Evolutionary conservation across 1,140 invertebrate genomes (phyloP).

Genomic region (Plectus sambesii): DNA sequence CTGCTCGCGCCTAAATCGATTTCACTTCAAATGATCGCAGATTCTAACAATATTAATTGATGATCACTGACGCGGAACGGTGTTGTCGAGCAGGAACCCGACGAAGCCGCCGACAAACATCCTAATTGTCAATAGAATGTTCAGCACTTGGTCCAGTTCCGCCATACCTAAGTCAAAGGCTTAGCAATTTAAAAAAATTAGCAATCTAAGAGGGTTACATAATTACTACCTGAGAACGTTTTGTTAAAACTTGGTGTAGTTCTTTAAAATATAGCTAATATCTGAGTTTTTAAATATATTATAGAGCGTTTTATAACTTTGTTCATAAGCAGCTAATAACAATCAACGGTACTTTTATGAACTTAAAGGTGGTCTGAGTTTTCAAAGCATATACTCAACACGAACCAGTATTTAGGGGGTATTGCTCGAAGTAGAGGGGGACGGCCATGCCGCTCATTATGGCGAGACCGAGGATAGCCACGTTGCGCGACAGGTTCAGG

Average conservation of each 20-base stretch:
- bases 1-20: slow-evolving; percentile 34
- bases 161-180: no score
- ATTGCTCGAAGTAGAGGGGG: slow-evolving; percentile 28
- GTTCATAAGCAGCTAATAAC: no score
- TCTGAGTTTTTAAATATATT: no score
- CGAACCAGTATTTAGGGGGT: slow-evolving; percentile 14
- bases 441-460: slow-evolving; percentile 44
- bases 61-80: slow-evolving; percentile 42
- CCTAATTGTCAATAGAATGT: slow-evolving; percentile 36
- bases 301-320: slow-evolving; percentile 19
- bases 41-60: not conserved
- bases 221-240: no score
- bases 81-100: slow-evolving; percentile 48
- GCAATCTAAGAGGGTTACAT: no score
- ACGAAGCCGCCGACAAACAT: slow-evolving; percentile 47
- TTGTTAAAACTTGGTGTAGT: no score
- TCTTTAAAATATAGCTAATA: no score
- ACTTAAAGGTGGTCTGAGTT: no score
- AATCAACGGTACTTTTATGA: no score
- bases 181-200: no score
- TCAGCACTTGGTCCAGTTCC: slow-evolving; percentile 19
- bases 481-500: slow-evolving; percentile 39
- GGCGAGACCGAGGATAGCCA: slow-evolving; percentile 44
- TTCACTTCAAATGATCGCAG: not conserved
- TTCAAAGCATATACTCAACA: slow-evolving; percentile 2